These are phyloP conservation scores for Amblyteles armatorius DNA, from an alignment of 2,888 invertebrate species.

Conservation along the genomic window DNA sequence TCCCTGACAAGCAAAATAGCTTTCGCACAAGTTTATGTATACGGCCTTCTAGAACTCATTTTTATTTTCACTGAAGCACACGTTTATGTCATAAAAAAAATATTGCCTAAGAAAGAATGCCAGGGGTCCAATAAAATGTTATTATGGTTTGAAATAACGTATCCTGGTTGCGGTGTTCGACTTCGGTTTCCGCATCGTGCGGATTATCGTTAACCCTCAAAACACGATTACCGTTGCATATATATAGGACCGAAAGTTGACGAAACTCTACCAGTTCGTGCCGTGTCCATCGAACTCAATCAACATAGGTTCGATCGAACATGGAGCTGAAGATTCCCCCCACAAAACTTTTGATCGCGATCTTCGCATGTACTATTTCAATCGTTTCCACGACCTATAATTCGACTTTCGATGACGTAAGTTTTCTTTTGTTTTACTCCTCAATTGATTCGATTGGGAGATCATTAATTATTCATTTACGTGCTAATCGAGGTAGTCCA, in stretches of 20 bases:
- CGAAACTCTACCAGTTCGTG: background rate
- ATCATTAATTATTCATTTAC: background rate
- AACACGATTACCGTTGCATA: constrained; percentile 6
- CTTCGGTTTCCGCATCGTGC: background rate
- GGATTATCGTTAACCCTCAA: background rate
- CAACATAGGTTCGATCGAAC: background rate
- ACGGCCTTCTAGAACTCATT: too few species aligned
- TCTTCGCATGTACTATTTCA: background rate
- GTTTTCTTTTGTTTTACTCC: background rate
- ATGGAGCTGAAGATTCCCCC: background rate
- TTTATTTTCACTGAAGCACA: too few species aligned
- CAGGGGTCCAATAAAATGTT: constrained; percentile 7
- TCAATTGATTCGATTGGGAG: background rate
- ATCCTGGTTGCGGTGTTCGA: background rate
- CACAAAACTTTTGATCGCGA: constrained; percentile 5
- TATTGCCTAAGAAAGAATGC: background rate
- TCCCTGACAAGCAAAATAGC: too few species aligned
- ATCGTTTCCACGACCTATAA: background rate
- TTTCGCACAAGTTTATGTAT: too few species aligned
- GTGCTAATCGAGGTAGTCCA: too few species aligned
- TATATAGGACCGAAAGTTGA: constrained; percentile 18
- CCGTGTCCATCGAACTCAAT: background rate
- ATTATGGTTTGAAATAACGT: background rate
- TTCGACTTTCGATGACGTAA: background rate
- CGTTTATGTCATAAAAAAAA: too few species aligned